A percentile compares a stretch with the other conserved stretches of the same genome.
Conservation (phyloP, 2,888 invertebrate species). For the Sesia apiformis region DNA sequence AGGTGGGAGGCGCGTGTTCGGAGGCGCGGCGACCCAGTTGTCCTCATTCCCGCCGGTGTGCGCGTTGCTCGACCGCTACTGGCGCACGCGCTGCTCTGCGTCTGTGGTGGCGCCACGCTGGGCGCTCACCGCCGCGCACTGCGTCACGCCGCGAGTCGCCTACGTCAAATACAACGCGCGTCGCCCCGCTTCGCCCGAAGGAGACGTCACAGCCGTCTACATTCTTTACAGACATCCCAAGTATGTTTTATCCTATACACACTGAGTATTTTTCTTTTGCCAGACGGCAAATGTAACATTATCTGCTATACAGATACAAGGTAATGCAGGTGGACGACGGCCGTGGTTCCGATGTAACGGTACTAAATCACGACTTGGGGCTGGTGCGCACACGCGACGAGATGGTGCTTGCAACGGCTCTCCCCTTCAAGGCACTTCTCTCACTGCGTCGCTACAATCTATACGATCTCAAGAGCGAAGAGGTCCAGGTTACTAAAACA, state of each 20-base stretch:
- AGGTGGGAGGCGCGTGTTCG: constrained; percentile 43
- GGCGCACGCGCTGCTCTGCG: constrained; percentile 42
- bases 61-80: constrained; percentile 44
- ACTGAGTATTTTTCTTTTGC: not conserved
- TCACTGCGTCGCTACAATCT: constrained; percentile 24
- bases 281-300: not conserved
- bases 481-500: constrained; percentile 25
- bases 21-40: constrained; percentile 31
- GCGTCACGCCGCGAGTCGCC: constrained; percentile 33
- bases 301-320: constrained; percentile 24
- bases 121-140: constrained; percentile 61
- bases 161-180: constrained; percentile 48
- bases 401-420: constrained; percentile 23
- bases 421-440: constrained; percentile 13
- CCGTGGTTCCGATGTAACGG: constrained; percentile 42
- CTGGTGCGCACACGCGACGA: constrained; percentile 39
- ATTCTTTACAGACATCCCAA: constrained; percentile 47
- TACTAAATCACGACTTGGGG: constrained; percentile 56
- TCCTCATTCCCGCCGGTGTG: not conserved
- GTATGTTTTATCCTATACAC: constrained; percentile 12
- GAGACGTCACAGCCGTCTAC: constrained; percentile 29
- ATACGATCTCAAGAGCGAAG: constrained; percentile 18
- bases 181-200: constrained; percentile 21
- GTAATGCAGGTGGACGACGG: constrained; percentile 41
- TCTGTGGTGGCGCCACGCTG: constrained; percentile 40